Conservation (phyloP, 92 coral and sea anemone genomes). For the Nematostella vectensis region DNA sequence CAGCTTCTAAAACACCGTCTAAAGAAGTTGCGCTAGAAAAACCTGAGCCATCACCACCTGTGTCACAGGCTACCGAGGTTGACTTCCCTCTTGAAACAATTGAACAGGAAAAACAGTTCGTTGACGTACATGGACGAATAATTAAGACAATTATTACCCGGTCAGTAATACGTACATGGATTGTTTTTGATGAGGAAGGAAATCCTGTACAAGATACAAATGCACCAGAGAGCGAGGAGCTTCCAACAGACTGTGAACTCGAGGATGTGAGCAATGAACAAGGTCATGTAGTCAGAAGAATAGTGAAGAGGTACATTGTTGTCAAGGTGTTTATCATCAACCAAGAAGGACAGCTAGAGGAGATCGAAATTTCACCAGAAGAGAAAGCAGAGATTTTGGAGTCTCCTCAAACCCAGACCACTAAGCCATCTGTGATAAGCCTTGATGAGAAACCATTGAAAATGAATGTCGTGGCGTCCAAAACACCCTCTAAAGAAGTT, state of each 20-base stretch:
- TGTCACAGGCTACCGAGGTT: background rate
- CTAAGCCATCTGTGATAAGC: too few species aligned
- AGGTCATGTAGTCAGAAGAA: conserved; percentile 18
- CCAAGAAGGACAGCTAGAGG: conserved; percentile 1
- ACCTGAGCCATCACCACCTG: background rate
- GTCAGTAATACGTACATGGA: background rate
- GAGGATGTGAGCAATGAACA: conserved; percentile 26
- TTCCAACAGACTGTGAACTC: conserved; percentile 1
- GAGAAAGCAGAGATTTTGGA: background rate
- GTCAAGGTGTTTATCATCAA: background rate
- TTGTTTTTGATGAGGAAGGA: background rate
- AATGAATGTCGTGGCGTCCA: too few species aligned
- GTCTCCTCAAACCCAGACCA: too few species aligned
- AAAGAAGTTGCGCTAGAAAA: conserved; percentile 11
- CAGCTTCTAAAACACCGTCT: conserved; percentile 6
- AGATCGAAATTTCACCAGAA: conserved; percentile 3
- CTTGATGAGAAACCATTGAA: too few species aligned
- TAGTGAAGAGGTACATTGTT: background rate
- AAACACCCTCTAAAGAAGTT: too few species aligned
- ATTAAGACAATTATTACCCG: conserved; percentile 37
- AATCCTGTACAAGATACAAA: background rate
- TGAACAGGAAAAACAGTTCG: conserved; percentile 51
- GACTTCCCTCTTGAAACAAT: background rate
- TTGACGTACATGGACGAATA: conserved; percentile 54
- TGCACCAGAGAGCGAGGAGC: background rate